Evolutionary conservation across 2,797 vertebrate species (phyloP), one percentile per base, ranked within the genome.

Genomic region (Leptatherina wallacei): DNA sequence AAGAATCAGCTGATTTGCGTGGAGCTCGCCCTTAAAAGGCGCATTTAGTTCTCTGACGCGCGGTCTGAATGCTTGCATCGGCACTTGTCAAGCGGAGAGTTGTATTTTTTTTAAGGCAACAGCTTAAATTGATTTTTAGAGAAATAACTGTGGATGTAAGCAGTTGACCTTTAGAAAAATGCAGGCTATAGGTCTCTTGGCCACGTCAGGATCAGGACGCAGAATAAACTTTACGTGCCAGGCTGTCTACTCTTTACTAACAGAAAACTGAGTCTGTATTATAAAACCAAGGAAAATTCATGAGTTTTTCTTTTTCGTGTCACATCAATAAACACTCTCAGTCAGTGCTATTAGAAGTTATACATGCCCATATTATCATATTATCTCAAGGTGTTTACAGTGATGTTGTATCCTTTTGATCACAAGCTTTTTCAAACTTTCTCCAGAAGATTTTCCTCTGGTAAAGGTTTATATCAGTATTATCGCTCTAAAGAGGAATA

Each of bases 301-400:
- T 27, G 24, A 27, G 24, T 27, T 29, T 47, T 29, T 35, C 59
- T 71, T 32, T 62, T 14, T 61, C 30, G 30, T 69, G 54, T 58
- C 44, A 64, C 44, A 54, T 59, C 54, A 63, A 64, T 69, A 51
- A 52, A 69, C 24, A 59, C 29, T n/a, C 54, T 60, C 44, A 70
- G 29, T 18, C 33, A 59, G 27, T 38, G 18, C 35, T 54, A 51
- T 68, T 66, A 60, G 44, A 51, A 71, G n/a, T 40, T 27, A 33
- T 24, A 9, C 32, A 24, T 60, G 11, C 30, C 44, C 30, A 4
- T 33, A 9, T 27, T 27, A 27, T 27, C 24, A 12, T 32, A 38
- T 9, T 59, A 44, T 18, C 32, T 61, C 35, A 27, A 32, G 22
- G 35, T 32, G 10, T 52, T 62, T 49, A 32, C 42, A n/a, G 35